Evolutionary conservation across 2,797 vertebrate species (phyloP).

Genomic region (Cyprinella venusta): DNA sequence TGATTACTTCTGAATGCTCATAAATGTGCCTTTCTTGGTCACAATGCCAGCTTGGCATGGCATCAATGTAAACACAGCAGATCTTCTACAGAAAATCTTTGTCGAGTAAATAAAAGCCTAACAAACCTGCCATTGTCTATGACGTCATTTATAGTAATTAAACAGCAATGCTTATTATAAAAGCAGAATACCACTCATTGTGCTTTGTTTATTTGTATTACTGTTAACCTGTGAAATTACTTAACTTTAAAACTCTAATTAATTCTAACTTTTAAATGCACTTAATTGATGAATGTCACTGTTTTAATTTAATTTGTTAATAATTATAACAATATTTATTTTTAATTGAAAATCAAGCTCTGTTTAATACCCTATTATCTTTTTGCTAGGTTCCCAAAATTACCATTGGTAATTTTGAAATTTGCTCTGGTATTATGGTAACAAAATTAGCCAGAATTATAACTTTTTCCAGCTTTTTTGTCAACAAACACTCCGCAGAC

Average conservation of each 20-base stretch:
- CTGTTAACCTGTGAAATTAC: not conserved
- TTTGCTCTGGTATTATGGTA: not conserved
- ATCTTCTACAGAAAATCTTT: not conserved
- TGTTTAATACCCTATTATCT: not conserved
- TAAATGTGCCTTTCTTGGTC: constrained; percentile 13
- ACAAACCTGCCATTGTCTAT: not conserved
- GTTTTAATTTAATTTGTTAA: not conserved
- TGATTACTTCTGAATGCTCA: not conserved
- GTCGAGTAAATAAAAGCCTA: not conserved
- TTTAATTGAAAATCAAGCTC: not conserved
- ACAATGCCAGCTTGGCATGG: not conserved
- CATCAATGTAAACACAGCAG: constrained; percentile 3
- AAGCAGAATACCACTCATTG: not conserved
- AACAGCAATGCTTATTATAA: not conserved
- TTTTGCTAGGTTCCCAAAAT: not conserved
- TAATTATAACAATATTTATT: not conserved
- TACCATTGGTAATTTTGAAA: not conserved
- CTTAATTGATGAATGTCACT: not conserved
- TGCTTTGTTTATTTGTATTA: not conserved
- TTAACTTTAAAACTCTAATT: constrained; percentile 2
- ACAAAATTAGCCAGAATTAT: not conserved
- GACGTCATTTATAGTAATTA: not conserved
- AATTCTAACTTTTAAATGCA: constrained; percentile 17
- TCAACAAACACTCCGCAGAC: not conserved
- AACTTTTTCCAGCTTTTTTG: not conserved